Evolutionary conservation across 2,113 vertebrate species (phyloP), one percentile per base, ranked within the genome.

Genomic region (Columba livia): DNA sequence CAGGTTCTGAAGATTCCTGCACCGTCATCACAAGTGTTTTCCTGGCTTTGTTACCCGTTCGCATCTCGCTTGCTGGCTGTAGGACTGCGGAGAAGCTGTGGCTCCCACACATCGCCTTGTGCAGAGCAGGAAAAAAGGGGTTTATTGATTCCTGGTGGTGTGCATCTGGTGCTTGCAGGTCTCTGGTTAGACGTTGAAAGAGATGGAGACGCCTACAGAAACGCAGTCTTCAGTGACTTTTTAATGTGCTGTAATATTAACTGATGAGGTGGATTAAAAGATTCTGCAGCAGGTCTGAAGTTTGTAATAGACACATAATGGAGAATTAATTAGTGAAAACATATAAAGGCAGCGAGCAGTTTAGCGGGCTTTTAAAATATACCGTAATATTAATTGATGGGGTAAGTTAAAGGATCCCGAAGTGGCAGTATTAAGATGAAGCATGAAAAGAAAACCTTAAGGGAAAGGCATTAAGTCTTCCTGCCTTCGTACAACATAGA

Each of bases 71-170:
- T 32, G 34, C 61, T 88, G 71, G 36, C 69, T 62, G 31, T 17
- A 40, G 70, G 53, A 67, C 66, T 14, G 50, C 61, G 66, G 47
- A 38, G 66, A n/a, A 51, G 3, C 58, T 38, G 25, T 60, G 44
- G 23, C 48, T 28, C 66, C 62, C 71, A 75, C 57, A 21, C 26
- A 13, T 25, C 2, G 0, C 0, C 0, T 10, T 25, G 48, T 0
- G 3, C 2, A 85, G 70, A 73, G 7, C 47, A 85, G 65, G 18
- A 78, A 14, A 66, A 71, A 54, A 50, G 28, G 25, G 12, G 20
- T 91, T 70, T 89, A 28, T 75, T 60, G 44, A 71, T 51, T 75
- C 32, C 42, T 62, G 12, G 3, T 38, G 17, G 28, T 64, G 66
- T 54, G 42, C 9, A 20, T 53, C 28, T 75, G 75, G 16, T 56